Evolutionary conservation across 2,888 invertebrate species (phyloP).

Genomic region (Cabera pusaria): DNA sequence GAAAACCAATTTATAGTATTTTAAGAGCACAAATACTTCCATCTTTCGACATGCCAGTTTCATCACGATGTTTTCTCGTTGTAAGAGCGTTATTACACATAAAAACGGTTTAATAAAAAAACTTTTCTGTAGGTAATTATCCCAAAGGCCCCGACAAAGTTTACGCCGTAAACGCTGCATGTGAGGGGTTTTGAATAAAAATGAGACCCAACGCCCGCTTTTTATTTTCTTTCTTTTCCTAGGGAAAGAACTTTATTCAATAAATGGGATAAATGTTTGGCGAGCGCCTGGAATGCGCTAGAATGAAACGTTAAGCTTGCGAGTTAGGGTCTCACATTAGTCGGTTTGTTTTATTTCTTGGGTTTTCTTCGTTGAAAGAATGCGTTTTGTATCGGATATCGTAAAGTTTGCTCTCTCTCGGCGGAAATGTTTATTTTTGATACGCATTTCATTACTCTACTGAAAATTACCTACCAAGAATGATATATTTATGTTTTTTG

Average conservation of each 20-base stretch:
- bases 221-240: slow-evolving; percentile 20
- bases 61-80: too few species aligned
- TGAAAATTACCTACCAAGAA: too few species aligned
- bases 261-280: slow-evolving; percentile 17
- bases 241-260: slow-evolving; percentile 35
- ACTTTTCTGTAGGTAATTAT: slow-evolving; percentile 40
- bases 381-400: too few species aligned
- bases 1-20: too few species aligned
- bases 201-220: slow-evolving; percentile 34
- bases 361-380: neutral
- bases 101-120: slow-evolving; percentile 20
- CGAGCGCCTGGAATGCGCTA: slow-evolving; percentile 14
- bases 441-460: too few species aligned
- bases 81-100: too few species aligned
- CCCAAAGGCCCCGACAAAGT: slow-evolving; percentile 41
- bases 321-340: slow-evolving; percentile 1
- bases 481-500: too few species aligned
- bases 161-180: slow-evolving; percentile 49
- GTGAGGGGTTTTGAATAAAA: slow-evolving; percentile 53
- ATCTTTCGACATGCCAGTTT: too few species aligned
- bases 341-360: slow-evolving; percentile 2
- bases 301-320: slow-evolving; percentile 7
- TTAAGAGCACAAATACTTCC: too few species aligned
- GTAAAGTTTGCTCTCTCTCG: too few species aligned
- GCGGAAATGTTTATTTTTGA: too few species aligned